Percentiles rank a stretch among this genome's conserved stretches.
phyloP scores from a whole-genome alignment of 2,888 invertebrate species.

The Drosophila fungiperda region DNA sequence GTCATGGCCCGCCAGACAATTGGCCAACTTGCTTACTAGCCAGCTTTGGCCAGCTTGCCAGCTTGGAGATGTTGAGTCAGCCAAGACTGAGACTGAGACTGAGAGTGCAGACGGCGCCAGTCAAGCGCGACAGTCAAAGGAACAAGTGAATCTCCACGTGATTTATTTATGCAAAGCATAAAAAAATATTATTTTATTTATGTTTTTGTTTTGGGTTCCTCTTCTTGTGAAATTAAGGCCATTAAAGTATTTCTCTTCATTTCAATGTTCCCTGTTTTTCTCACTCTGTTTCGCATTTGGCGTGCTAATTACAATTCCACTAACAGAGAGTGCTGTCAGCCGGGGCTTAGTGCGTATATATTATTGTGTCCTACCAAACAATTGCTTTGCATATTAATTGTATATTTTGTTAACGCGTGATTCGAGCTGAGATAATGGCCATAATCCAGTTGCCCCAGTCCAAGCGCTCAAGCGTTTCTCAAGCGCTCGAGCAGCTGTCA shows the following conservation, averaged over 20 bases:
- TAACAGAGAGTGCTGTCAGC: background rate
- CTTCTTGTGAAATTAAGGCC: constrained; percentile 66
- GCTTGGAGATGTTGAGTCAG: constrained; percentile 20
- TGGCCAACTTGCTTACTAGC: constrained; percentile 63
- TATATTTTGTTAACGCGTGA: constrained; percentile 47
- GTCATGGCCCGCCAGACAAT: constrained; percentile 67
- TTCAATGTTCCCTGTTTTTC: background rate
- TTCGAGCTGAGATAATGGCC: constrained; percentile 58
- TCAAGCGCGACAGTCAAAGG: constrained; percentile 37
- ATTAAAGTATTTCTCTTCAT: constrained; percentile 65
- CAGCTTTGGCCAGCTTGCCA: constrained; percentile 38
- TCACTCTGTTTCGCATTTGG: constrained; percentile 28
- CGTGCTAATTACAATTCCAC: constrained; percentile 65
- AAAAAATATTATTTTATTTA: constrained; percentile 77
- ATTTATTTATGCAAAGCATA: constrained; percentile 74
- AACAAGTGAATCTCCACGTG: constrained; percentile 65
- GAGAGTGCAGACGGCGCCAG: constrained; percentile 69
- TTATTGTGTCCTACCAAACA: constrained; percentile 33
- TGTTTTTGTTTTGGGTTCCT: constrained; percentile 17
- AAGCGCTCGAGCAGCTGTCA: constrained; percentile 77
- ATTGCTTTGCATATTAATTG: constrained; percentile 76
- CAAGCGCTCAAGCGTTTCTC: constrained; percentile 40
- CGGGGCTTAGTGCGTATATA: constrained; percentile 10
- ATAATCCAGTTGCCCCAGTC: constrained; percentile 40
- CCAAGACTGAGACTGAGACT: constrained; percentile 2